Conservation (phyloP, 2,797 vertebrate species). For the Labeo calbasu region DNA sequence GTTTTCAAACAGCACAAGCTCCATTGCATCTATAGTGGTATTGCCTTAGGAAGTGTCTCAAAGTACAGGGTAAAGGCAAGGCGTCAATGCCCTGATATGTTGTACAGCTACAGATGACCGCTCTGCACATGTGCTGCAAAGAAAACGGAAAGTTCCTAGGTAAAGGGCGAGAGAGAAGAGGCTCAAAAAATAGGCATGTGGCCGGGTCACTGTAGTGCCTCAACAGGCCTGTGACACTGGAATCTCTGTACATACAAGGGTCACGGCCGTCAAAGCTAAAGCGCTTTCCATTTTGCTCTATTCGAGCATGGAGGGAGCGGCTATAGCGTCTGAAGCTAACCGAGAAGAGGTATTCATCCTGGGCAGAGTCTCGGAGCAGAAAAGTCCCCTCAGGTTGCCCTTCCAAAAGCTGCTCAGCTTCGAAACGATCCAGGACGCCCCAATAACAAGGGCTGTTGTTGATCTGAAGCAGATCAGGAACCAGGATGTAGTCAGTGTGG, state of each 20-base stretch:
- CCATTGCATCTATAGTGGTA: constrained; percentile 94
- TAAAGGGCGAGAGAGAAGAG: constrained; percentile 90
- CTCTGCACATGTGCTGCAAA: constrained; percentile 92
- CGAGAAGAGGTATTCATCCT: constrained; percentile 95
- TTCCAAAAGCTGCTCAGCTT: constrained; percentile 93
- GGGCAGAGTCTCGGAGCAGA: constrained; percentile 92
- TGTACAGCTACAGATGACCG: constrained; percentile 89
- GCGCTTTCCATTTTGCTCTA: constrained; percentile 94
- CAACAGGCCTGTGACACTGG: constrained; percentile 90
- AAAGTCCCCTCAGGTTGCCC: constrained; percentile 97
- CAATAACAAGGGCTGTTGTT: constrained; percentile 96
- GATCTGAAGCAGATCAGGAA: constrained; percentile 96
- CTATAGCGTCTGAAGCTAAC: constrained; percentile 97
- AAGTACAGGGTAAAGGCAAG: constrained; percentile 86
- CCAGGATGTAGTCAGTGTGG: constrained; percentile 90
- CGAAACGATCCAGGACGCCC: constrained; percentile 95
- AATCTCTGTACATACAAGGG: constrained; percentile 93
- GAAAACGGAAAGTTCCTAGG: constrained; percentile 93
- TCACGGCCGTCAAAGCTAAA: constrained; percentile 97
- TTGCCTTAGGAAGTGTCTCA: constrained; percentile 91
- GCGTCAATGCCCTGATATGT: constrained; percentile 88
- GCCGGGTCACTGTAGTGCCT: constrained; percentile 94
- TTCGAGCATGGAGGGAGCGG: constrained; percentile 93
- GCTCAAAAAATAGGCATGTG: constrained; percentile 97
- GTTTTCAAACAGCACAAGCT: constrained; percentile 70